Evolutionary conservation across 2,888 invertebrate genomes (phyloP), one percentile per base, ranked within the genome.

Genomic region (Folsomia manolachei): DNA sequence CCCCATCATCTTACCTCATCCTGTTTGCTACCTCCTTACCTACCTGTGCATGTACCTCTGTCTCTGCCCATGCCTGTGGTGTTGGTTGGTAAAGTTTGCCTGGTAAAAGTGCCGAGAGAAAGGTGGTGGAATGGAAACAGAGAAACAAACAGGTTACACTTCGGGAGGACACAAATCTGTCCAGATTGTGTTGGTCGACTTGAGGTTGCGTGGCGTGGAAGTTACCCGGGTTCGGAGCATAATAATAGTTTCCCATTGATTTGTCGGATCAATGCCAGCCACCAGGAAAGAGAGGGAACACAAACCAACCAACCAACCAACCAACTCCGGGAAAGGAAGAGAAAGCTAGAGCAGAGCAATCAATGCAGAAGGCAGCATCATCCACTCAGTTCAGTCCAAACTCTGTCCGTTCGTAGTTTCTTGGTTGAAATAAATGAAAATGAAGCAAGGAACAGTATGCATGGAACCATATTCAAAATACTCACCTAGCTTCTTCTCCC

Each of bases 1-100:
- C n/a, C n/a, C n/a, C n/a, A n/a, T n/a, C n/a, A n/a, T n/a, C n/a
- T n/a, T n/a, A n/a, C n/a, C n/a, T n/a, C n/a, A n/a, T n/a, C n/a
- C n/a, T n/a, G n/a, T n/a, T n/a, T n/a, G n/a, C n/a, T n/a, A n/a
- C n/a, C n/a, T n/a, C n/a, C n/a, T n/a, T 64, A 2, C 52, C n/a
- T 51, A 63, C 61, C 21, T 60, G 63, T 61, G 68, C 69, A 51
- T 67, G 69, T 65, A 56, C 23, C 53, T 60, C n/a, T 67, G 71
- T 73, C 74, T 69, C 74, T 64, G 24, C 63, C 63, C 65, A n/a
- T n/a, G 60, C n/a, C n/a, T 9, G 25, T 63, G 24, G 63, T 63
- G 63, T 19, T 63, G 63, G 25, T 63, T 63, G 63, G 63, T 63
- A 24, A 24, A 23, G 63, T 19, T 25, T 7, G 63, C 9, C 21